Conservation (phyloP, 2,113 vertebrate genomes). For the Cololabis saira region DNA sequence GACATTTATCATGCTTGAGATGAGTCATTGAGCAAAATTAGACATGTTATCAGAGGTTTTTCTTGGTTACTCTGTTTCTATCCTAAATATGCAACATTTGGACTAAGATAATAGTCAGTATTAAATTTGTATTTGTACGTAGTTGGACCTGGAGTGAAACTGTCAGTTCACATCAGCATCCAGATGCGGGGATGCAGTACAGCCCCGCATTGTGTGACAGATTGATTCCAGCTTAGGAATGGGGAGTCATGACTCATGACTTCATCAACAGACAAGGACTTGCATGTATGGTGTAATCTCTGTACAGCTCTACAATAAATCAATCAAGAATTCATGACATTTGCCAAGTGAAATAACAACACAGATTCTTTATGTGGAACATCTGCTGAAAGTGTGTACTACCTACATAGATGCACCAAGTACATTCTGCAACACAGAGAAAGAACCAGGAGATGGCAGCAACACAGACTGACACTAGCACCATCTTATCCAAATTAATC, state of each 20-base stretch:
- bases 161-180: constrained; percentile 20
- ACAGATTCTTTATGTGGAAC: not conserved
- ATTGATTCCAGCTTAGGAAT: constrained; percentile 34
- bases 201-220: constrained; percentile 43
- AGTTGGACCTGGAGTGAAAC: constrained; percentile 11
- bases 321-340: not conserved
- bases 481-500: constrained; percentile 1
- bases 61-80: not conserved
- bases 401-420: not conserved
- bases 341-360: constrained; percentile 38
- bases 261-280: constrained; percentile 25
- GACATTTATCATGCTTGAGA: not conserved
- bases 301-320: constrained; percentile 28
- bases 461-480: constrained; percentile 15
- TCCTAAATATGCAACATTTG: constrained; percentile 15
- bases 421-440: constrained; percentile 38
- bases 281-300: constrained; percentile 15
- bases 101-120: not conserved
- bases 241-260: constrained; percentile 46
- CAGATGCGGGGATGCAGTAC: constrained; percentile 50
- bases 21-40: not conserved
- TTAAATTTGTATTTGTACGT: constrained; percentile 12
- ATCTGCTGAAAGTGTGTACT: constrained; percentile 11
- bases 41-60: not conserved
- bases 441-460: constrained; percentile 69